Conservation (phyloP, 2,888 invertebrate genomes). For the Spatulosminthurus flaviceps region DNA sequence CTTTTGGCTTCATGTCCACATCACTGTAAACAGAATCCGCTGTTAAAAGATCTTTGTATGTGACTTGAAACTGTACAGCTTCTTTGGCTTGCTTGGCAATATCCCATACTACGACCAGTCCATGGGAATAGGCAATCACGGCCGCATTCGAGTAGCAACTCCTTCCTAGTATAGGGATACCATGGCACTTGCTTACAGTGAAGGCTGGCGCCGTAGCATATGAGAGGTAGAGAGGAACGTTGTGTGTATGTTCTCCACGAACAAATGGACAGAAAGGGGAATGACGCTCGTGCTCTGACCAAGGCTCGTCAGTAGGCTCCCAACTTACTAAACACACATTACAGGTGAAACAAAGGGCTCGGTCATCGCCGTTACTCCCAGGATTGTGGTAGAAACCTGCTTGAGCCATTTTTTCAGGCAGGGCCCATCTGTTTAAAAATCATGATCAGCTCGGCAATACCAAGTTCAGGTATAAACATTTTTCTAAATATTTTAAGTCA, state of each 20-base stretch:
- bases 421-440: slow-evolving; percentile 82
- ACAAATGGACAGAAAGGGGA: slow-evolving; percentile 94
- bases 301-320: slow-evolving; percentile 97
- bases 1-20: slow-evolving; percentile 65
- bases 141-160: slow-evolving; percentile 55
- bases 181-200: background rate
- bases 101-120: slow-evolving; percentile 81
- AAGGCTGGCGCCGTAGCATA: slow-evolving; percentile 82
- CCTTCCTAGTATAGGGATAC: slow-evolving; percentile 55
- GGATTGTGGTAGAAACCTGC: slow-evolving; percentile 97
- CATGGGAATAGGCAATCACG: slow-evolving; percentile 65
- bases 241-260: slow-evolving; percentile 92
- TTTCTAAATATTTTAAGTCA: no score
- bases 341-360: slow-evolving; percentile 96
- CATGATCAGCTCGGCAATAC: no score
- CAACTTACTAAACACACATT: slow-evolving; percentile 94
- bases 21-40: slow-evolving; percentile 51
- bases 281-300: slow-evolving; percentile 94
- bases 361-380: slow-evolving; percentile 86
- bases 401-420: slow-evolving; percentile 96
- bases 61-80: slow-evolving; percentile 69
- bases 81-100: slow-evolving; percentile 80
- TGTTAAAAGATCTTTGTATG: slow-evolving; percentile 48
- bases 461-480: no score
- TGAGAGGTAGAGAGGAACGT: slow-evolving; percentile 87